Base-by-base conservation (phyloP, 2,888 invertebrate genomes). In the Pristionchus mayeri region DNA sequence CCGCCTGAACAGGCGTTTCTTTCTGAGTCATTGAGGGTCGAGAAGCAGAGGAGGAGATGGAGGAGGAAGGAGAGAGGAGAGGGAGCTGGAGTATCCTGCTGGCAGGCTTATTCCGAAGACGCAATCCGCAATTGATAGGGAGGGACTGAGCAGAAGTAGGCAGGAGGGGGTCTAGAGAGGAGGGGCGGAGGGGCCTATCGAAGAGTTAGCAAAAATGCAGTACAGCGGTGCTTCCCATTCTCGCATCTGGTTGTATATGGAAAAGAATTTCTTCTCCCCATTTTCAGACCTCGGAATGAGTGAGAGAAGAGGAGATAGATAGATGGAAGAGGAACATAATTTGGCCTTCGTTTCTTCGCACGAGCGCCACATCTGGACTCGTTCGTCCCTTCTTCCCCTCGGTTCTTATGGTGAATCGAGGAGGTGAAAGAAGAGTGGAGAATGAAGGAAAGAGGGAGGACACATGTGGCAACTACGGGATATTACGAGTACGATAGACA, bases 401-500 rank as follows among this genome's bases (percentile, higher is more conserved):
- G 44, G 34, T 71, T 71, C 71, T 71, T 71, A 21, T 44, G 40
- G 71, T 71, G 40, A 44, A 71, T 71, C 71, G 71, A 71, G 40
- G 71, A 71, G 44, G 71, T 71, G 40, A 71, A 71, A 71, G 71
- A 71, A 71, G 71, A 44, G 71, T 40, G 40, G n/a, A 44, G 40
- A 71, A 44, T n/a, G n/a, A 24, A 71, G 37, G 24, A 30, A 24
- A 44, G 37, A 63, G 11, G 54, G 24, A 57, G 18, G 60, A 71
- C 71, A 71, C 71, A 71, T 71, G 40, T 71, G 71, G 71, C 27
- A 37, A 71, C 71, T 71, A 71, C 71, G 71, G 40, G 40, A 40
- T 71, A 63, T 63, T 63, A 63, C 63, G 71, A 71, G 71, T 37
- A 44, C n/a, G 11, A 44, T 63, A 16, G 16, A 63, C 13, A 34